Evolutionary conservation across 1,140 invertebrate species (phyloP).

Genomic region (Drosophila burlai): DNA sequence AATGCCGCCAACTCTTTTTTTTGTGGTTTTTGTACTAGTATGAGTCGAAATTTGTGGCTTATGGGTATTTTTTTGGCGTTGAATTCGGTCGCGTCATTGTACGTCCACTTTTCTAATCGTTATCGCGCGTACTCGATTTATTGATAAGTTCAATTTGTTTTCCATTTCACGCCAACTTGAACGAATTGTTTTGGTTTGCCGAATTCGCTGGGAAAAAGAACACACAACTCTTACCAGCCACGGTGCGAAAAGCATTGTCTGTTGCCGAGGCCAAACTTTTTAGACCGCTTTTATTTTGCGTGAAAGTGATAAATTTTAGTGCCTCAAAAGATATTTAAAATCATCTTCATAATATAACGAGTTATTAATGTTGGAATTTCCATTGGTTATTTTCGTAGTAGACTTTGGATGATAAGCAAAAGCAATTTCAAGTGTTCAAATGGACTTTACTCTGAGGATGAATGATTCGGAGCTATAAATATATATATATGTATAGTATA

Average conservation of each 20-base stretch:
- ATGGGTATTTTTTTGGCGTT: constrained; percentile 10
- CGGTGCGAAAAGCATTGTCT: neutral
- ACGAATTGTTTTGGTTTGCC: constrained; percentile 68
- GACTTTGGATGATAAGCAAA: constrained; percentile 20
- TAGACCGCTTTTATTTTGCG: neutral
- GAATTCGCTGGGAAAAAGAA: constrained; percentile 33
- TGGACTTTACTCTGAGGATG: constrained; percentile 38
- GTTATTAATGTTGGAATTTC: constrained; percentile 7
- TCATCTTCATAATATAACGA: neutral
- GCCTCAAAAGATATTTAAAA: neutral
- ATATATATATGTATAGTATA: neutral
- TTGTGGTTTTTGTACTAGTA: neutral
- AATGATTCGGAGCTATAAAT: constrained; percentile 7
- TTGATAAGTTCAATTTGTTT: constrained; percentile 83
- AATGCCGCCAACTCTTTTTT: constrained; percentile 12
- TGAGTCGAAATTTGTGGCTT: constrained; percentile 18
- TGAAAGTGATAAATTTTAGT: constrained; percentile 10
- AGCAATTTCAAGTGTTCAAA: neutral
- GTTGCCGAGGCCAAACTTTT: constrained; percentile 12
- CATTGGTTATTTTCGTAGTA: constrained; percentile 6
- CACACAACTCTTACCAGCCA: constrained; percentile 12
- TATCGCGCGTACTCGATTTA: constrained; percentile 71
- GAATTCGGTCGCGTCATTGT: constrained; percentile 41
- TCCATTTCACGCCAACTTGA: constrained; percentile 77
- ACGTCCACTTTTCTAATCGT: constrained; percentile 58